Evolutionary conservation across 2,888 invertebrate species (phyloP).

Genomic region (Nysson spinosus): DNA sequence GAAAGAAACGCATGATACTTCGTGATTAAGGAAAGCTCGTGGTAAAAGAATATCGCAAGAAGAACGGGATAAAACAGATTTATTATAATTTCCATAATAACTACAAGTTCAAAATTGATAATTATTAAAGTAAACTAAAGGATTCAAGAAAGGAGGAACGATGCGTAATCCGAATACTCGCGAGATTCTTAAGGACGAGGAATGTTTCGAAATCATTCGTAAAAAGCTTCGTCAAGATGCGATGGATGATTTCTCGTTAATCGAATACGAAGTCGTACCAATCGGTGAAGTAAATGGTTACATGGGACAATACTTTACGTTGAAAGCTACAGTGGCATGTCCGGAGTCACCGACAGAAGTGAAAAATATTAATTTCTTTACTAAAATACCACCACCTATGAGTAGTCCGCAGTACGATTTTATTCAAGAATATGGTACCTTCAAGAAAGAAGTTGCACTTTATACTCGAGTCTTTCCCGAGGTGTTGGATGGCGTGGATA

Average conservation of each 20-base stretch:
- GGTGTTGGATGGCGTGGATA: conserved; percentile 57
- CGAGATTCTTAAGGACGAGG: conserved; percentile 61
- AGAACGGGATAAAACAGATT: no score
- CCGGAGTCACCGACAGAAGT: conserved; percentile 48
- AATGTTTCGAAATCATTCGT: conserved; percentile 65
- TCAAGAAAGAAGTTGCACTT: conserved; percentile 66
- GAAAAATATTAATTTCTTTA: conserved; percentile 64
- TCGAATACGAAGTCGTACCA: conserved; percentile 64
- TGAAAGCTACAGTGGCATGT: conserved; percentile 60
- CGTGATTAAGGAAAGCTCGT: no score
- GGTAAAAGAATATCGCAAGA: no score
- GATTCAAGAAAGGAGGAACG: neutral
- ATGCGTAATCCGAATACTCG: conserved; percentile 34
- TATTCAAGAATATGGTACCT: conserved; percentile 56
- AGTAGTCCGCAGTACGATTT: conserved; percentile 61
- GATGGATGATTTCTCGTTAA: conserved; percentile 62
- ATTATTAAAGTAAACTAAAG: neutral
- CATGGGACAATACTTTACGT: conserved; percentile 69
- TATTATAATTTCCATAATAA: no score
- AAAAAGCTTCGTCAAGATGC: conserved; percentile 63
- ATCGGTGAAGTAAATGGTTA: conserved; percentile 63
- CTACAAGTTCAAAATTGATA: no score
- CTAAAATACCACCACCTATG: conserved; percentile 62
- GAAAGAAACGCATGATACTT: no score
- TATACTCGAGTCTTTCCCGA: conserved; percentile 67